These are phyloP conservation scores for Periophthalmus magnuspinnatus DNA, from an alignment of 2,797 vertebrate species.

Conservation along the genomic window DNA sequence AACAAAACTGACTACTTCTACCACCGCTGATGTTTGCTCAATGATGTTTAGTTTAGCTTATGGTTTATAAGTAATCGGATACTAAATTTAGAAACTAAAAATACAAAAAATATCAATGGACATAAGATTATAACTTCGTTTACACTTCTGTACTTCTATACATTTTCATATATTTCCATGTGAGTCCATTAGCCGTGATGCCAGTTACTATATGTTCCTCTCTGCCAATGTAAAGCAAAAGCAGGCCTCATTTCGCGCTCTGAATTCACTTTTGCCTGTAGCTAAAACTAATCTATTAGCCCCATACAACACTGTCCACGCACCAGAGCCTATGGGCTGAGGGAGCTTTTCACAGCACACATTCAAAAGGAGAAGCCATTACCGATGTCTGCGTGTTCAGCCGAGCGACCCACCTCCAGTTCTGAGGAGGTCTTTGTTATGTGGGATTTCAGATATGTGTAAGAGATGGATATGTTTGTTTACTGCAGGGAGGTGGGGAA, in stretches of 20 bases:
- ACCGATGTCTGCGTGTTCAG: conserved; percentile 32
- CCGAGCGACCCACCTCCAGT: conserved; percentile 33
- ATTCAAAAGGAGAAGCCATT: conserved; percentile 44
- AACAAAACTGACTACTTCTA: too few relatives aligned
- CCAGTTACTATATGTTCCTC: conserved; percentile 2
- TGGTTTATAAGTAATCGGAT: too few relatives aligned
- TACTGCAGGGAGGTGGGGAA: neutral
- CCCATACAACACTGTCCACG: conserved; percentile 19
- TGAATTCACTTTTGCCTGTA: conserved; percentile 35
- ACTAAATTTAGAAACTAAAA: too few relatives aligned
- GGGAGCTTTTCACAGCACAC: conserved; percentile 38
- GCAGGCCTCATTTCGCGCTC: conserved; percentile 16
- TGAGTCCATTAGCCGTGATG: conserved; percentile 12
- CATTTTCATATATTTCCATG: conserved; percentile 3
- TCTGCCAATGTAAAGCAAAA: conserved; percentile 10
- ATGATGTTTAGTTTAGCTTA: too few relatives aligned
- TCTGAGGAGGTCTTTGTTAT: conserved; percentile 30
- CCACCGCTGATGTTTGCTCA: too few relatives aligned
- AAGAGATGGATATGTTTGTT: neutral
- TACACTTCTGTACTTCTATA: too few relatives aligned
- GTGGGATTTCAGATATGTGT: conserved; percentile 5
- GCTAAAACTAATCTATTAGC: conserved; percentile 43
- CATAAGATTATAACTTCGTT: too few relatives aligned
- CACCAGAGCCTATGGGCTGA: conserved; percentile 23
- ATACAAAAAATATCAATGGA: too few relatives aligned